Percentiles rank a stretch among this genome's conserved stretches.
Evolutionary conservation across 1,140 invertebrate genomes (phyloP).

Genomic region (Drosophila punjabiensis): DNA sequence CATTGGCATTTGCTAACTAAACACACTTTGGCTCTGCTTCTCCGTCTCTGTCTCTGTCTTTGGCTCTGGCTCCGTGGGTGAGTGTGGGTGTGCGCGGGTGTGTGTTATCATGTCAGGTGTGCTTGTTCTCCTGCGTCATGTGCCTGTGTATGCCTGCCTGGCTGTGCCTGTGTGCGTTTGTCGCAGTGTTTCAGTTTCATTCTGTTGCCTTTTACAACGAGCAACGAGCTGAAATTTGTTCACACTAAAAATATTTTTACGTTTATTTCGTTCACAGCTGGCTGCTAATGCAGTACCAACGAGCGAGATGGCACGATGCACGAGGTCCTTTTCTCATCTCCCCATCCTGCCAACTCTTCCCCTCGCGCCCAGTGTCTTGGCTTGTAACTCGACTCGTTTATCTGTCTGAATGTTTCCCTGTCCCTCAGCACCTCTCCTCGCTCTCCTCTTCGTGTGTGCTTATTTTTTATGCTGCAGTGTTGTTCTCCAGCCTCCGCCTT

Average conservation of each 20-base stretch:
- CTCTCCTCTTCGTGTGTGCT: slow-evolving; percentile 24
- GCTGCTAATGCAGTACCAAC: slow-evolving; percentile 76
- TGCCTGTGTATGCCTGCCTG: slow-evolving; percentile 12
- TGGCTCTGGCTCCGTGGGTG: not conserved
- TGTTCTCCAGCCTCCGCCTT: slow-evolving; percentile 34
- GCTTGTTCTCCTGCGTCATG: slow-evolving; percentile 21
- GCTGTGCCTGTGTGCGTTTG: slow-evolving; percentile 38
- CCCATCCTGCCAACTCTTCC: not conserved
- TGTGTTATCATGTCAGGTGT: slow-evolving; percentile 53
- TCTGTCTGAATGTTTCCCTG: slow-evolving; percentile 68
- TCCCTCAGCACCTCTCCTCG: not conserved
- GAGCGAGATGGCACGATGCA: slow-evolving; percentile 36
- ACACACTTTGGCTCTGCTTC: slow-evolving; percentile 42
- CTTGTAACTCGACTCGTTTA: slow-evolving; percentile 76
- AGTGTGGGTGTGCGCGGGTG: slow-evolving; percentile 22
- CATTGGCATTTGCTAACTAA: slow-evolving; percentile 77
- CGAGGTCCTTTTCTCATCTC: slow-evolving; percentile 9
- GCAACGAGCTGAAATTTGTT: slow-evolving; percentile 62
- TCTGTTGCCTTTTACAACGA: slow-evolving; percentile 55
- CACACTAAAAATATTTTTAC: slow-evolving; percentile 80
- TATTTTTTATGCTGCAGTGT: slow-evolving; percentile 46
- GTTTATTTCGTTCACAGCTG: slow-evolving; percentile 81
- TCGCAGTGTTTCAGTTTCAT: slow-evolving; percentile 66
- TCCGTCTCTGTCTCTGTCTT: not conserved
- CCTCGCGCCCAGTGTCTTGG: slow-evolving; percentile 19